These are phyloP conservation scores for Drosophila sproati DNA, from an alignment of 1,140 invertebrate genomes.

Conservation along the genomic window DNA sequence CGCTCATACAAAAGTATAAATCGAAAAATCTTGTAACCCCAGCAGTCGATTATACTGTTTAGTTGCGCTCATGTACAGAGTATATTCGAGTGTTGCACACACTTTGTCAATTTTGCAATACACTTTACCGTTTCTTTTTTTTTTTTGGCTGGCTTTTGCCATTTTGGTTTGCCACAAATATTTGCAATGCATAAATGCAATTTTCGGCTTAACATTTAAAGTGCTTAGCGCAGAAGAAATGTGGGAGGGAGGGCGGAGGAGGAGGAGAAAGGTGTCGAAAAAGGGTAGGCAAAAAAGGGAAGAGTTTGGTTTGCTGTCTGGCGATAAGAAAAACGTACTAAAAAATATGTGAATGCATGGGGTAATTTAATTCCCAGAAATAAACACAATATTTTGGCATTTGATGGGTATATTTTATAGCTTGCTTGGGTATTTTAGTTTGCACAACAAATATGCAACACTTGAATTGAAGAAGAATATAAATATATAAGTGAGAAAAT, in stretches of 20 bases:
- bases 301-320: conserved; percentile 10
- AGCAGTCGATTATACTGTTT: not conserved
- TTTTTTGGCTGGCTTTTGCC: conserved; percentile 31
- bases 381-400: conserved; percentile 1
- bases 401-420: not conserved
- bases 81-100: not conserved
- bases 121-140: not conserved
- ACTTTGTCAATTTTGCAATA: not conserved
- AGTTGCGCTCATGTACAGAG: not conserved
- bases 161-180: conserved; percentile 48
- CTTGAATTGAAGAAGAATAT: not conserved
- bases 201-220: conserved; percentile 52
- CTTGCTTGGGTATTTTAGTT: not conserved
- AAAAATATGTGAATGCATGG: not conserved
- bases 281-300: not conserved
- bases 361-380: conserved; percentile 22
- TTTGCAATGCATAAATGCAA: conserved; percentile 58
- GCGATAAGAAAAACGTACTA: conserved; percentile 15
- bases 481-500: not conserved
- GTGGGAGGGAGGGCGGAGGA: not conserved
- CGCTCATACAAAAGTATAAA: too few species aligned
- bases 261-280: not conserved
- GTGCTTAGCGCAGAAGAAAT: conserved; percentile 11
- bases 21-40: too few species aligned
- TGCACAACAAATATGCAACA: not conserved